phyloP scores from a whole-genome alignment of 2,888 invertebrate species.

The Hypomecis punctinalis region DNA sequence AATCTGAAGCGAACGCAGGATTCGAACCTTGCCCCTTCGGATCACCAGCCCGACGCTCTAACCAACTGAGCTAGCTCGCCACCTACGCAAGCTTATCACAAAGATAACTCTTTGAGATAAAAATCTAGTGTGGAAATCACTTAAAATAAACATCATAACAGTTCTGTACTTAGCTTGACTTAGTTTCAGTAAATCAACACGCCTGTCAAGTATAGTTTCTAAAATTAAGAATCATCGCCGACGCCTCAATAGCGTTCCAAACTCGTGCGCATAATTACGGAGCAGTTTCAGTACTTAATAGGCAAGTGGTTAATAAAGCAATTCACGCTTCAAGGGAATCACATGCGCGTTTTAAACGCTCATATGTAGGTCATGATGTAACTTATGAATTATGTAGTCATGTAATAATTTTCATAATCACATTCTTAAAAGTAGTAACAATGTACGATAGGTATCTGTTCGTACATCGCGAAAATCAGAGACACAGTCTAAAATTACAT shows the following conservation, averaged over 20 bases:
- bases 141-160: too few relatives aligned
- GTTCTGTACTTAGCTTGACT: too few relatives aligned
- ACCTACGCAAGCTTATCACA: too few relatives aligned
- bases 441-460: slow-evolving; percentile 55
- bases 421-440: slow-evolving; percentile 62
- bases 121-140: too few relatives aligned
- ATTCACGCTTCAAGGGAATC: slow-evolving; percentile 67
- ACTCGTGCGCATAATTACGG: slow-evolving; percentile 47
- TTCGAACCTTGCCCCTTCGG: too few relatives aligned
- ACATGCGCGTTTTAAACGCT: slow-evolving; percentile 54
- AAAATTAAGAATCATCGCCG: neutral
- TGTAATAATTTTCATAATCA: slow-evolving; percentile 71
- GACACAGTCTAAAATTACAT: slow-evolving; percentile 27
- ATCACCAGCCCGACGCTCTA: too few relatives aligned
- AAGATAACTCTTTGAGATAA: too few relatives aligned
- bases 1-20: too few relatives aligned
- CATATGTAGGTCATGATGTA: slow-evolving; percentile 72
- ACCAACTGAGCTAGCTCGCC: too few relatives aligned
- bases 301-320: slow-evolving; percentile 54
- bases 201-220: slow-evolving; percentile 1
- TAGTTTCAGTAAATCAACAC: too few relatives aligned
- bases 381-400: slow-evolving; percentile 63
- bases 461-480: slow-evolving; percentile 49
- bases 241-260: slow-evolving; percentile 12
- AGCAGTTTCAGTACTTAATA: slow-evolving; percentile 51